phyloP scores from a whole-genome alignment of 30 jellyfish, hydroid and myxozoan genomes.

The Hydractinia echinata region DNA sequence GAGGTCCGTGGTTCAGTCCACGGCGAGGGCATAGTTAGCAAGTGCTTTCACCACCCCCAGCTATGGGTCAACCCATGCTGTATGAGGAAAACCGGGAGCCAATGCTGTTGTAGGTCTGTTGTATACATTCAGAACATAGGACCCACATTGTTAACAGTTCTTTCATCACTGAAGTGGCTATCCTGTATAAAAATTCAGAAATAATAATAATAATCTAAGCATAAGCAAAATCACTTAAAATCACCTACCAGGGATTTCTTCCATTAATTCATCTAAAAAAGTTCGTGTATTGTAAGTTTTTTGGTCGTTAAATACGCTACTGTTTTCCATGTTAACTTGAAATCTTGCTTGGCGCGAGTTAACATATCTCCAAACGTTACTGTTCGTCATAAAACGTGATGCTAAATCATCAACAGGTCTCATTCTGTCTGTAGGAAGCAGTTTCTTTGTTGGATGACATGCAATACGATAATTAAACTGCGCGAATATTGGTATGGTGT shows the following conservation, averaged over 20 bases:
- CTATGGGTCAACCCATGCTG: too few species aligned
- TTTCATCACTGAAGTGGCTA: too few species aligned
- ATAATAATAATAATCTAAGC: not conserved
- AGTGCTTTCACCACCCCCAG: too few species aligned
- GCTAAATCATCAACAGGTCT: slow-evolving; percentile 72
- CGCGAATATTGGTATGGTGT: slow-evolving; percentile 27
- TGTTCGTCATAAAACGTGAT: slow-evolving; percentile 3
- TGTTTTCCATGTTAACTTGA: slow-evolving; percentile 29
- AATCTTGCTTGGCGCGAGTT: slow-evolving; percentile 30
- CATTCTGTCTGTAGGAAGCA: not conserved
- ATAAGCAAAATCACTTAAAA: not conserved
- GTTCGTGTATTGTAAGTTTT: not conserved
- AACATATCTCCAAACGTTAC: not conserved
- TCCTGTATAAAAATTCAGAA: too few species aligned
- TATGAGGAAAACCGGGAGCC: too few species aligned
- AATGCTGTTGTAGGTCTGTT: too few species aligned
- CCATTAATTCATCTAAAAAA: slow-evolving; percentile 32
- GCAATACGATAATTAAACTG: slow-evolving; percentile 31
- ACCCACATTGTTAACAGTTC: too few species aligned
- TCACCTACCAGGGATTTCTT: slow-evolving; percentile 30
- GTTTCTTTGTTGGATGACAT: slow-evolving; percentile 22
- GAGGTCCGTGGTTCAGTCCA: too few species aligned
- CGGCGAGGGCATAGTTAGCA: too few species aligned
- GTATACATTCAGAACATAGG: too few species aligned
- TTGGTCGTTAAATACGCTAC: slow-evolving; percentile 4